Base-by-base conservation (phyloP, 2,888 invertebrate genomes). In the Apamea crenata region DNA sequence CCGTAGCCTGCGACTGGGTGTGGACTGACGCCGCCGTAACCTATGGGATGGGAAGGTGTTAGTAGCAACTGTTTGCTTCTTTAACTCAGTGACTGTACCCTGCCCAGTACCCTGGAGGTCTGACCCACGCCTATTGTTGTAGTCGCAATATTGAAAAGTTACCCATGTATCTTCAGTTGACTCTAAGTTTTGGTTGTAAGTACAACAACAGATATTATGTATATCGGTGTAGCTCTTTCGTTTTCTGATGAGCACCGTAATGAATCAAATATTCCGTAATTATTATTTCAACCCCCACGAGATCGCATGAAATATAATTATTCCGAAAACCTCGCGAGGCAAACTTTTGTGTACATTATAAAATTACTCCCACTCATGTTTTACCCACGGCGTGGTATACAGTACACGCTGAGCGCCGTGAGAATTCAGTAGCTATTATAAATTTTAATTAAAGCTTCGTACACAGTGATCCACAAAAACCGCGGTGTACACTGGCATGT, bases 11-110 rank as follows among this genome's bases (percentile, higher is more conserved):
- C 96, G 2, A 97, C 96, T 8, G 98, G 98, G 95, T 99, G 99
- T 21, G 99, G 99, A 94, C 98, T 98, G 94, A 98, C 98, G 50
- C 98, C 98, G 56, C 98, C 98, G 94, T 99, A 99, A 84, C 98
- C 99, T 98, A 93, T 2, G 29, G 82, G 81, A 77, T 21, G 59
- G 61, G 83, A 67, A 50, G 16, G 1, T n/a, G 8, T 79, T 63
- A 69, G 29, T 69, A 21, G 29, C 8, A 10, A 74, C 47, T 66
- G 36, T 66, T 47, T 5, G 5, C 3, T 36, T 29, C 8, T 1
- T 61, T 53, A 25, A 50, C 2, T 25, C 29, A 16, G 47, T 32
- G 21, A 65, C n/a, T 47, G 1, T n/a, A 25, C 1, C 18, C 8
- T n/a, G 16, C 40, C 29, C n/a, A 16, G 25, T 61, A 25, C 5